Conservation (phyloP, 2,113 vertebrate species). For the Chrysochloris asiatica region DNA sequence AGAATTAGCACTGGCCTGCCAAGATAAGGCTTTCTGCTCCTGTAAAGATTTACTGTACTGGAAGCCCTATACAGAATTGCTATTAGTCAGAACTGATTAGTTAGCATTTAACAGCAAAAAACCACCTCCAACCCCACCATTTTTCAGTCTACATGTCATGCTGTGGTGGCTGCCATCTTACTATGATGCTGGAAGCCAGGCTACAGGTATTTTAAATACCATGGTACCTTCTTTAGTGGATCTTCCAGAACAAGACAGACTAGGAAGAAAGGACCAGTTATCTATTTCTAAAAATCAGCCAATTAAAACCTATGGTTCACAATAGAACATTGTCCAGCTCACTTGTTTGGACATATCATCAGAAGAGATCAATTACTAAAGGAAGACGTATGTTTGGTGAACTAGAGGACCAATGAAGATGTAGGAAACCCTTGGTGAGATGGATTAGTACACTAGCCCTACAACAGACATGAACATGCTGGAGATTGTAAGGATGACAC, state of each 20-base stretch:
- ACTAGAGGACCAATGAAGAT: not conserved
- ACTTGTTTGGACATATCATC: not conserved
- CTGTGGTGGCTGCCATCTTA: not conserved
- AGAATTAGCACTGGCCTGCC: too few species aligned
- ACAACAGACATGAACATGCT: not conserved
- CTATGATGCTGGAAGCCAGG: not conserved
- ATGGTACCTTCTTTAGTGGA: not conserved
- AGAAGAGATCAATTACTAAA: not conserved
- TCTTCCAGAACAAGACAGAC: not conserved
- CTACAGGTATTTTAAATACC: not conserved
- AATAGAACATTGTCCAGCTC: not conserved
- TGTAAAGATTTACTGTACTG: too few species aligned
- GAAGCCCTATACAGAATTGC: too few species aligned
- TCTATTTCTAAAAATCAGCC: not conserved
- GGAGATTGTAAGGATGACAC: not conserved
- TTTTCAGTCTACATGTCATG: not conserved
- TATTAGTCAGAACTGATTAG: too few species aligned
- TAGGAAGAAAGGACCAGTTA: not conserved
- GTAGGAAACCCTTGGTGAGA: not conserved
- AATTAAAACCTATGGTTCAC: not conserved
- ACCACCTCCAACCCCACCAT: not conserved
- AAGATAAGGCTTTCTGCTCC: too few species aligned
- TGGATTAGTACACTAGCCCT: not conserved
- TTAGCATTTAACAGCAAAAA: too few species aligned
- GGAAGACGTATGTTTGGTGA: not conserved